These are phyloP conservation scores for Furcifer pardalis DNA, from an alignment of 2,797 vertebrate genomes.

Conservation along the genomic window DNA sequence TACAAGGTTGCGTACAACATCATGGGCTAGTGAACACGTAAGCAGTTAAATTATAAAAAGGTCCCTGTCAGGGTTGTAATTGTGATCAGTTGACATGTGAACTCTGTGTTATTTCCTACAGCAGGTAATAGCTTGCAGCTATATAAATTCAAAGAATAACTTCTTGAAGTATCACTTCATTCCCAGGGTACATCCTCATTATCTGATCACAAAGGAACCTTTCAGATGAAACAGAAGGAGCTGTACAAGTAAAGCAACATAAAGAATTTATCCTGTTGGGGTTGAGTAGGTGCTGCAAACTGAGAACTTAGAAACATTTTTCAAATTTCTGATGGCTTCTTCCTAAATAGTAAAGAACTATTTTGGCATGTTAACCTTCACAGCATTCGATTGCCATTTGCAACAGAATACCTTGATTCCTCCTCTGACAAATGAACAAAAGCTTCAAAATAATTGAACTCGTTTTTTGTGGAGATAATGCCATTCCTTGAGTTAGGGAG, in stretches of 20 bases:
- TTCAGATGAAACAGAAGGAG: constrained; percentile 66
- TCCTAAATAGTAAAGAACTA: constrained; percentile 38
- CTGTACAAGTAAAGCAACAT: constrained; percentile 46
- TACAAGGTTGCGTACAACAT: neutral
- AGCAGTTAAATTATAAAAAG: constrained; percentile 24
- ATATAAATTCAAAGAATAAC: constrained; percentile 56
- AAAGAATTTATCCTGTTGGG: constrained; percentile 38
- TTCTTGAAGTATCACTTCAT: constrained; percentile 52
- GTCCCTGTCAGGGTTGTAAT: neutral
- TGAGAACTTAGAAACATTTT: constrained; percentile 56
- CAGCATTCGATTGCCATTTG: constrained; percentile 40
- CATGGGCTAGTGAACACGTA: neutral
- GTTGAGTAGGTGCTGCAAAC: constrained; percentile 45
- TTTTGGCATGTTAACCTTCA: constrained; percentile 28
- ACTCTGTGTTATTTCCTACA: constrained; percentile 52
- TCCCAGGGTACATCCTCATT: constrained; percentile 59
- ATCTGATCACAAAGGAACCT: constrained; percentile 61
- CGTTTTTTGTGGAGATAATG: constrained; percentile 71
- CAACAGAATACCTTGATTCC: constrained; percentile 49
- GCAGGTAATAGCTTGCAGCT: constrained; percentile 39
- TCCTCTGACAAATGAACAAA: constrained; percentile 50
- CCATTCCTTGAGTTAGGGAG: constrained; percentile 60
- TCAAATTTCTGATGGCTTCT: constrained; percentile 35
- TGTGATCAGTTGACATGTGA: constrained; percentile 35
- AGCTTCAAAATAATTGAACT: constrained; percentile 16